Conservation (phyloP, 1,140 invertebrate genomes). For the Scylla paramamosain region DNA sequence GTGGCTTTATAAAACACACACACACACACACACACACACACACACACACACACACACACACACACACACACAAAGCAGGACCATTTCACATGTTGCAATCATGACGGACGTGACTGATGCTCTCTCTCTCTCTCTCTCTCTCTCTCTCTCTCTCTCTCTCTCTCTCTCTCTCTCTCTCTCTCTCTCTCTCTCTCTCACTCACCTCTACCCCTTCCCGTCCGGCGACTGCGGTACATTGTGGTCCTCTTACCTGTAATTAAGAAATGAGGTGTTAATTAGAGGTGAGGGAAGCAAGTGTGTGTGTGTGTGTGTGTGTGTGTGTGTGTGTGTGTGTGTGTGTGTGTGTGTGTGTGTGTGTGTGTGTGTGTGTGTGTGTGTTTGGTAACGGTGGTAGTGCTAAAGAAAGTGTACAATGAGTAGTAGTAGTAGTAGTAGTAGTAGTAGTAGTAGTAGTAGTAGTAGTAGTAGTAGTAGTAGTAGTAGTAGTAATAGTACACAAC, state of each 20-base stretch:
- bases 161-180: no score
- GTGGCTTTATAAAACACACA: not conserved
- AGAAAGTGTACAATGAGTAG: not conserved
- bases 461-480: no score
- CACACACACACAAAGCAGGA: not conserved
- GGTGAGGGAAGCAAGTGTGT: not conserved
- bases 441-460: no score
- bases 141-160: not conserved
- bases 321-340: conserved; percentile 33
- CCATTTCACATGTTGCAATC: not conserved
- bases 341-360: conserved; percentile 33
- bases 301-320: conserved; percentile 33
- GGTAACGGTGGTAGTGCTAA: not conserved
- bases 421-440: no score
- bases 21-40: conserved; percentile 33
- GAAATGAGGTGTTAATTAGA: not conserved
- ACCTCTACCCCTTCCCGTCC: not conserved
- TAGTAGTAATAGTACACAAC: no score
- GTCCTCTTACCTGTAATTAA: no score
- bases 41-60: conserved; percentile 28
- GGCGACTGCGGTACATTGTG: no score
- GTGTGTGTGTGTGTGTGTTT: not conserved
- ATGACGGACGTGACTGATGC: not conserved
- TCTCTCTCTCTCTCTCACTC: not conserved
- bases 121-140: not conserved